Conservation (phyloP, 2,797 vertebrate genomes). For the Lepus oiostolus region DNA sequence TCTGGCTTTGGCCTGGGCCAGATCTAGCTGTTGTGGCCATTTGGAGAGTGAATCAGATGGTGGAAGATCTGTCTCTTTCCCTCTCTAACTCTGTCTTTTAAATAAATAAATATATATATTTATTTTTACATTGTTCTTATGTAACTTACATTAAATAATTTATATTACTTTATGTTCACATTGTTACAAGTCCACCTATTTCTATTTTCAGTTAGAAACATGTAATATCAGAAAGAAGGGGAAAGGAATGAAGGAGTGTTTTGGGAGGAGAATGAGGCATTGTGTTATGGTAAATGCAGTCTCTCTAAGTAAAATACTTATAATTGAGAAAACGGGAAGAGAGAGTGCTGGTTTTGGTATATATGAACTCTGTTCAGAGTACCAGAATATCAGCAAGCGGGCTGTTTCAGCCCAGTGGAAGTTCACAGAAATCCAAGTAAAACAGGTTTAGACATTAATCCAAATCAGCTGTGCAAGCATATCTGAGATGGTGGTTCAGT, state of each 20-base stretch:
- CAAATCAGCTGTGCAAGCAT: neutral
- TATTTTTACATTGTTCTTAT: no score
- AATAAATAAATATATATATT: no score
- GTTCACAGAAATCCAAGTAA: constrained; percentile 1
- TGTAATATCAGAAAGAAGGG: neutral
- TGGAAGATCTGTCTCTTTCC: no score
- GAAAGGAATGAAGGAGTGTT: neutral
- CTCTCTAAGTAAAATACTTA: neutral
- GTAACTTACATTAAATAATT: no score
- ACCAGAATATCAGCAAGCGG: neutral
- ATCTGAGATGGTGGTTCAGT: neutral
- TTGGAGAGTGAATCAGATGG: no score
- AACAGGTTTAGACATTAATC: neutral
- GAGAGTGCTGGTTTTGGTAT: neutral
- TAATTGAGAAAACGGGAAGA: neutral
- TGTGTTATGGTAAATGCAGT: neutral
- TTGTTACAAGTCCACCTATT: neutral
- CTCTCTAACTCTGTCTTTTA: no score
- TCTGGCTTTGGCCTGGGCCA: no score
- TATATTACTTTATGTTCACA: neutral
- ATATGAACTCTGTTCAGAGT: neutral
- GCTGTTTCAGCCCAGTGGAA: neutral
- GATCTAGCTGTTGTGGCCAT: no score
- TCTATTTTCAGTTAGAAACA: constrained; percentile 21
- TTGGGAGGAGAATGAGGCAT: no score